Conservation (phyloP, 2,797 vertebrate species). For the Podargus strigoides region DNA sequence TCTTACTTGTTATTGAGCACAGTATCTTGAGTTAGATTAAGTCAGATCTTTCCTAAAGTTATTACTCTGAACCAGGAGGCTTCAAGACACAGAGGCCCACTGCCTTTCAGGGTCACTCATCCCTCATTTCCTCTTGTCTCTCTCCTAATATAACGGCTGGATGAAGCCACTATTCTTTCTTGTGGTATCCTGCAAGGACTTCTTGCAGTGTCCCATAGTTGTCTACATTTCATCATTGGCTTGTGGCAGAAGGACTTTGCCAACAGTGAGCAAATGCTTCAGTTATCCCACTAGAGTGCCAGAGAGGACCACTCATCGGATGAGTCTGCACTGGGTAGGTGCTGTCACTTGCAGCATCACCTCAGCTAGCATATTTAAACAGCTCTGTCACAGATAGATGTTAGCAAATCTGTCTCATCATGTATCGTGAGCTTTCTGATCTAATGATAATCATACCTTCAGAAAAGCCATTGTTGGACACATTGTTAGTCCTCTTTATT, state of each 20-base stretch:
- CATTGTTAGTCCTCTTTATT: background rate
- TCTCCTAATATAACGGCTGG: background rate
- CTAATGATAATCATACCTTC: background rate
- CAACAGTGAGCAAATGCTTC: background rate
- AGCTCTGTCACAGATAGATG: background rate
- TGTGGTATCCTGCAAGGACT: background rate
- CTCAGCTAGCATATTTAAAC: background rate
- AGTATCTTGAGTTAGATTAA: background rate
- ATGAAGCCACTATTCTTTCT: background rate
- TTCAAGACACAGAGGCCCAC: background rate
- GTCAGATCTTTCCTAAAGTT: background rate
- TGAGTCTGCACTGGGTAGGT: background rate
- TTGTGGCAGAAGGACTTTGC: background rate
- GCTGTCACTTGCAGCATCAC: background rate
- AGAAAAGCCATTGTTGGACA: background rate
- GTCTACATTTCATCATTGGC: background rate
- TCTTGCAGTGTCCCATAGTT: background rate
- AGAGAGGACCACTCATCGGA: accelerated
- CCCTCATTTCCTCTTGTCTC: background rate
- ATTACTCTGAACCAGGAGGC: background rate
- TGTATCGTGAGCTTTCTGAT: background rate
- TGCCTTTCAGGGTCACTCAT: background rate
- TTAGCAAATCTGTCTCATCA: background rate
- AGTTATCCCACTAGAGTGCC: background rate
- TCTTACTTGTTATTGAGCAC: background rate